Conservation (phyloP, 1,140 invertebrate species). For the Hypothenemus hampei region DNA sequence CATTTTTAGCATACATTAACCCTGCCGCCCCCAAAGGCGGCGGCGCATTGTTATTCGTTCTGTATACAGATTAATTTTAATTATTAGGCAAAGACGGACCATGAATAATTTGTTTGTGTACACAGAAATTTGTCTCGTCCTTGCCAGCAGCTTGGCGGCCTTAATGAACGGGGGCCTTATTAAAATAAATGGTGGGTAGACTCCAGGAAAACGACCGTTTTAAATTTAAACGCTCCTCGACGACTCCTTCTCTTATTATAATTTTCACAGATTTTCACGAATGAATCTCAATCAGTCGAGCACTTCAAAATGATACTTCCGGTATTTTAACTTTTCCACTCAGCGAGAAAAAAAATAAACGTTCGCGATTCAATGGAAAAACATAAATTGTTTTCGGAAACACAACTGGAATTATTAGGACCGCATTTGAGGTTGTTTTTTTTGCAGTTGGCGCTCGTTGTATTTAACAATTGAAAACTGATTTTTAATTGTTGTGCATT, state of each 20-base stretch:
- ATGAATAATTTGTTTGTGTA: conserved; percentile 29
- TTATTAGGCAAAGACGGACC: conserved; percentile 28
- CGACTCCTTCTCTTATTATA: conserved; percentile 12
- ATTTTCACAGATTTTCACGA: conserved; percentile 22
- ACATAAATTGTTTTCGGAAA: too few species aligned
- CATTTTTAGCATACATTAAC: conserved; percentile 28
- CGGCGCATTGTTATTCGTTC: conserved; percentile 27
- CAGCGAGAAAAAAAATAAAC: too few species aligned
- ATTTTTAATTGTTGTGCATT: too few species aligned
- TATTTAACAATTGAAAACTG: too few species aligned
- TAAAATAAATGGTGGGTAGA: conserved; percentile 27
- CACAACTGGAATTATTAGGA: too few species aligned
- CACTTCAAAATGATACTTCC: too few species aligned
- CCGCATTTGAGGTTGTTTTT: too few species aligned
- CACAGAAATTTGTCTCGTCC: conserved; percentile 27
- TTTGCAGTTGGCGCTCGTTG: too few species aligned
- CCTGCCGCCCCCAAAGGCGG: conserved; percentile 1
- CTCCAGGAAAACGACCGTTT: conserved; percentile 12
- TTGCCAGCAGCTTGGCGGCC: conserved; percentile 21
- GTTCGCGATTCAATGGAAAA: too few species aligned
- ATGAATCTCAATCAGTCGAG: conserved; percentile 22
- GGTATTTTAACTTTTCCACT: too few species aligned
- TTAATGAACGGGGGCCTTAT: conserved; percentile 26
- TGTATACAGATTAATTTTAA: conserved; percentile 30
- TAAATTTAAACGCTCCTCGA: conserved; percentile 19